Evolutionary conservation across 2,888 invertebrate genomes (phyloP), one percentile per base, ranked within the genome.

Genomic region (Polietes domitor): DNA sequence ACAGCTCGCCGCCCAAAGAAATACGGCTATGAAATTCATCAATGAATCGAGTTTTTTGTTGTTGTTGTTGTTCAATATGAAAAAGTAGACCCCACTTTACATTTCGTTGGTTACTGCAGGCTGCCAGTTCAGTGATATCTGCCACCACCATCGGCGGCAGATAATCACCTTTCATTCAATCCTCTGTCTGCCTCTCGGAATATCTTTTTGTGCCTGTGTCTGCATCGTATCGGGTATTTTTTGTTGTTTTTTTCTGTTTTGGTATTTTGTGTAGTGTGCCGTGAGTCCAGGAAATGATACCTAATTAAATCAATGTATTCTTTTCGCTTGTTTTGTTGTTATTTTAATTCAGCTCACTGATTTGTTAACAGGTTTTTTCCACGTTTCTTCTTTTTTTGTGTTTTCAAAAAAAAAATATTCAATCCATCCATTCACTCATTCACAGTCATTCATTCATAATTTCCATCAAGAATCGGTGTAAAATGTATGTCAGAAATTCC

Each of bases 271-370:
- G 24, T 58, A 2, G 58, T 58, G 26, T 6, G 43, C 41, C 58
- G 28, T 76, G 61, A 21, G 37, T 77, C 90, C 92, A 92, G 92
- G 92, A 92, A 92, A 92, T 92, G 92, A 90, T 89, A 87, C 74
- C 89, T 89, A 91, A 92, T 92, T 92, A 92, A 91, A 89, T 89
- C 90, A 90, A 90, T 91, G 89, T 87, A 85, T 78, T 78, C 4
- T 12, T 19, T 76, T 63, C 32, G 86, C 75, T 61, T 63, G 55
- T 71, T 17, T 43, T 50, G 15, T 26, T 58, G 58, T 43, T 37
- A 53, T 63, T 24, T 72, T 21, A 37, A 75, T 72, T 77, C 70
- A 70, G 17, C 71, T 72, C 61, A 68, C 58, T 70, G 37, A 58
- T 68, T 63, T 71, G 55, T 76, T 79, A 72, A 79, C 73, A 81